These are phyloP conservation scores for Pardosa pseudoannulata DNA, from an alignment of 2,888 invertebrate genomes.

Conservation along the genomic window DNA sequence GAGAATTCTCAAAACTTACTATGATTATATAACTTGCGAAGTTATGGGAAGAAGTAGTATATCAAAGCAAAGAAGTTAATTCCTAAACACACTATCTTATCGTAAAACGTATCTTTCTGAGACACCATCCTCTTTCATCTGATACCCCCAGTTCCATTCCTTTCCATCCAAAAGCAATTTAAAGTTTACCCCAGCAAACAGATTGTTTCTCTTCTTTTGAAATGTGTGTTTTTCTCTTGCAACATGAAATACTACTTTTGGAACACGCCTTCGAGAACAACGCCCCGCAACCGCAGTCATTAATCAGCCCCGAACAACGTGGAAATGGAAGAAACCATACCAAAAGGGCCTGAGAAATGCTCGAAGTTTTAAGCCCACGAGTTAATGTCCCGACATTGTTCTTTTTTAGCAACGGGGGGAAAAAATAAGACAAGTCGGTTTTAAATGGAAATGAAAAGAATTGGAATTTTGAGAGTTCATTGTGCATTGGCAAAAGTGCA, in stretches of 20 bases:
- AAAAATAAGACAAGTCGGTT: constrained; percentile 1
- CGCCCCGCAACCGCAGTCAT: neutral
- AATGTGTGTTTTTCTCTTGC: neutral
- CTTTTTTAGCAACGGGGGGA: neutral
- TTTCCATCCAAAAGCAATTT: constrained; percentile 3
- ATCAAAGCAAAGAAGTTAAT: neutral
- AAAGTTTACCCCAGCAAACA: constrained; percentile 1
- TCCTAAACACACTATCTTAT: neutral
- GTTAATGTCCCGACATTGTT: neutral
- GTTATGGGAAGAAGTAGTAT: too few relatives aligned
- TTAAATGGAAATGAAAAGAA: neutral
- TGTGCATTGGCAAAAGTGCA: neutral
- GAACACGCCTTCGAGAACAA: neutral
- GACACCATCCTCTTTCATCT: neutral
- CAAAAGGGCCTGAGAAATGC: neutral
- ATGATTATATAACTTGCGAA: too few relatives aligned
- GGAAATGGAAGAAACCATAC: neutral
- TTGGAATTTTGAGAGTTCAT: neutral
- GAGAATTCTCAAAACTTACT: too few relatives aligned
- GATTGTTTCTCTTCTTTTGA: constrained; percentile 9
- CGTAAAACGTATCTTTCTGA: neutral
- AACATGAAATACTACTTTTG: constrained; percentile 5
- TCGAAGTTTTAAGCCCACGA: neutral
- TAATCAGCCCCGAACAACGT: neutral
- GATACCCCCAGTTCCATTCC: neutral